These are phyloP conservation scores for Lordiphosa mommai DNA, from an alignment of 1,140 invertebrate species.

Conservation along the genomic window DNA sequence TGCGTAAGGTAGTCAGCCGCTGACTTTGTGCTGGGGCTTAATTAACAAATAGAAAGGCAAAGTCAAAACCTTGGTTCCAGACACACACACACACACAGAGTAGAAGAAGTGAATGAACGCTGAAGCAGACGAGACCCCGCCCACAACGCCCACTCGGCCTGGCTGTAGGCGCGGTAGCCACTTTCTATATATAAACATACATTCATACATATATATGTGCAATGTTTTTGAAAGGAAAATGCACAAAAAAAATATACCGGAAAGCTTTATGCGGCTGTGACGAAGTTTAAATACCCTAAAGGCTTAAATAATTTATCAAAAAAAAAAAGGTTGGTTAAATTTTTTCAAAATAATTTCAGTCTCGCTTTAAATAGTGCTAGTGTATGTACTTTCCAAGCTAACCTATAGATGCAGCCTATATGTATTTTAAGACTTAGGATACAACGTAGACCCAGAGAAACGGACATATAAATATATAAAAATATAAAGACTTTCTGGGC, in stretches of 20 bases:
- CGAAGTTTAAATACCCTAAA: no score
- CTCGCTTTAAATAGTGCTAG: no score
- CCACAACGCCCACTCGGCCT: neutral
- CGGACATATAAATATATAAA: no score
- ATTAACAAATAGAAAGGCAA: constrained; percentile 75
- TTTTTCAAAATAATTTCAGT: no score
- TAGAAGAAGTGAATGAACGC: constrained; percentile 64
- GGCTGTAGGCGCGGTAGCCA: constrained; percentile 57
- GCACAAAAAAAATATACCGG: constrained; percentile 22
- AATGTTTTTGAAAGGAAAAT: constrained; percentile 71
- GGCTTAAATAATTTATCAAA: no score
- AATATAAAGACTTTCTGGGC: no score
- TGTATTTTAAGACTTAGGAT: no score
- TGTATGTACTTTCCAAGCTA: no score
- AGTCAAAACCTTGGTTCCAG: constrained; percentile 62
- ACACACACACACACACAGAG: constrained; percentile 31
- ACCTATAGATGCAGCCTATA: no score
- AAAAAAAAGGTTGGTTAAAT: no score
- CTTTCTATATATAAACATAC: constrained; percentile 55
- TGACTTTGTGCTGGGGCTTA: constrained; percentile 35
- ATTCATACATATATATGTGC: constrained; percentile 23
- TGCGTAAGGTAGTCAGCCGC: constrained; percentile 39
- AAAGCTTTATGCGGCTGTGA: no score
- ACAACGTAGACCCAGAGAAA: no score
- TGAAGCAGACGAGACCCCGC: constrained; percentile 48